Percentiles rank a stretch among this genome's conserved stretches.
phyloP scores from a whole-genome alignment of 1,140 invertebrate genomes.

The Bacillus rossius region DNA sequence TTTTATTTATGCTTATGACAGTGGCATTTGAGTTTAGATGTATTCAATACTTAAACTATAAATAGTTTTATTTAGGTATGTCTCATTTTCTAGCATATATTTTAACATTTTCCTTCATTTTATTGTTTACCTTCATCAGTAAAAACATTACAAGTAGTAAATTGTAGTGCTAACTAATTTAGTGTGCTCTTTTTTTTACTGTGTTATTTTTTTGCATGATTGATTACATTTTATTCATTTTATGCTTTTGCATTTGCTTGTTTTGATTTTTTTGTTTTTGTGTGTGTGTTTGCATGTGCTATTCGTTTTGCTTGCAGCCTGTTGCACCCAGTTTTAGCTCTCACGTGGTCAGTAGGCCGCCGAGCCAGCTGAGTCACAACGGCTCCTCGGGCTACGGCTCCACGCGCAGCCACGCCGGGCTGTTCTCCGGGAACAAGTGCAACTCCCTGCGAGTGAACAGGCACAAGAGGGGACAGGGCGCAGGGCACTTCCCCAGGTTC shows the following conservation, averaged over 20 bases:
- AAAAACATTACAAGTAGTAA: too few species aligned
- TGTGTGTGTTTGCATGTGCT: slow-evolving; percentile 19
- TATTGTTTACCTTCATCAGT: too few species aligned
- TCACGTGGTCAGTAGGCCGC: slow-evolving; percentile 33
- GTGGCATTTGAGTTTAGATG: too few species aligned
- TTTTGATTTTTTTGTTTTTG: slow-evolving; percentile 4
- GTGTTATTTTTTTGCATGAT: slow-evolving; percentile 1
- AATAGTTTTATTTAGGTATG: too few species aligned
- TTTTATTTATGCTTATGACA: too few species aligned
- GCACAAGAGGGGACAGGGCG: background rate
- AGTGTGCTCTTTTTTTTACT: too few species aligned
- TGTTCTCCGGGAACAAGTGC: slow-evolving; percentile 4
- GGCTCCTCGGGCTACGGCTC: slow-evolving; percentile 55
- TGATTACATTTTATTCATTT: background rate
- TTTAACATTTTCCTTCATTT: too few species aligned
- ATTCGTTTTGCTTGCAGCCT: slow-evolving; percentile 18
- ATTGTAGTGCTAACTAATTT: too few species aligned
- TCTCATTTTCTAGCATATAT: too few species aligned
- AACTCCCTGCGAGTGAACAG: background rate
- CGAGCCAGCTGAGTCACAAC: slow-evolving; percentile 46
- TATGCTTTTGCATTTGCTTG: slow-evolving; percentile 9
- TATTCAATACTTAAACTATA: too few species aligned
- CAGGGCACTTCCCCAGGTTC: slow-evolving; percentile 7
- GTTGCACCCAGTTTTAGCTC: slow-evolving; percentile 7
- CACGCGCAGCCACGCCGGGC: slow-evolving; percentile 41